These are phyloP conservation scores for Craterocephalus amniculus DNA, from an alignment of 2,797 vertebrate genomes.

Conservation along the genomic window DNA sequence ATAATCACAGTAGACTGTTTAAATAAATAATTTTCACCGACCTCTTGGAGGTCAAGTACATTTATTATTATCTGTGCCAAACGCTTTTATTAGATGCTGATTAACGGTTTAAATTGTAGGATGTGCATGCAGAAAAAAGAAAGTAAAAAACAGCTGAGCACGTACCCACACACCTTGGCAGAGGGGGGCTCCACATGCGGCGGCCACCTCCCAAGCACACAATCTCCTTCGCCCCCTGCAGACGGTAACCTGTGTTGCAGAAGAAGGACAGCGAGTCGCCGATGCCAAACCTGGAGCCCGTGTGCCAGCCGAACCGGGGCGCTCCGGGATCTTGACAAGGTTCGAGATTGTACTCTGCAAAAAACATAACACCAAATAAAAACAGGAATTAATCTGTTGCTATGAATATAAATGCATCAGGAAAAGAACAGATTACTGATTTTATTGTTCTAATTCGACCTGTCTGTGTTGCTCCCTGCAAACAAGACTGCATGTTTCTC, in stretches of 20 bases:
- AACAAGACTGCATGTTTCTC: constrained; percentile 18
- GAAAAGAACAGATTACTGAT: constrained; percentile 1
- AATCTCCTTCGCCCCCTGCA: constrained; percentile 91
- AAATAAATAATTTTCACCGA: constrained; percentile 17
- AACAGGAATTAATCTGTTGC: not conserved
- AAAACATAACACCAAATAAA: constrained; percentile 1
- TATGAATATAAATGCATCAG: not conserved
- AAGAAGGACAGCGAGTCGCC: constrained; percentile 90
- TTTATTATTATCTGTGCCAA: constrained; percentile 13
- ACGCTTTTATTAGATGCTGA: constrained; percentile 7
- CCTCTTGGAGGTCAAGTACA: constrained; percentile 16
- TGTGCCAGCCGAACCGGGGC: constrained; percentile 89
- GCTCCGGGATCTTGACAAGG: constrained; percentile 93
- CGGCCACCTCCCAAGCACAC: constrained; percentile 96
- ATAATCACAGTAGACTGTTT: constrained; percentile 14
- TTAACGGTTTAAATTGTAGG: constrained; percentile 18
- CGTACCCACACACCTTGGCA: constrained; percentile 99
- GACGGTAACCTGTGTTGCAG: constrained; percentile 93
- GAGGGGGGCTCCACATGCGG: constrained; percentile 98
- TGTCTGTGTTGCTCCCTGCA: constrained; percentile 3
- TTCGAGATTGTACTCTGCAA: constrained; percentile 93
- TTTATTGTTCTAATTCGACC: not conserved
- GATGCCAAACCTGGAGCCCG: constrained; percentile 90
- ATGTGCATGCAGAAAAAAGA: constrained; percentile 30
- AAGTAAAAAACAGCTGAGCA: constrained; percentile 95